Base-by-base conservation (phyloP, 2,113 vertebrate genomes). In the Thryonomys swinderianus region DNA sequence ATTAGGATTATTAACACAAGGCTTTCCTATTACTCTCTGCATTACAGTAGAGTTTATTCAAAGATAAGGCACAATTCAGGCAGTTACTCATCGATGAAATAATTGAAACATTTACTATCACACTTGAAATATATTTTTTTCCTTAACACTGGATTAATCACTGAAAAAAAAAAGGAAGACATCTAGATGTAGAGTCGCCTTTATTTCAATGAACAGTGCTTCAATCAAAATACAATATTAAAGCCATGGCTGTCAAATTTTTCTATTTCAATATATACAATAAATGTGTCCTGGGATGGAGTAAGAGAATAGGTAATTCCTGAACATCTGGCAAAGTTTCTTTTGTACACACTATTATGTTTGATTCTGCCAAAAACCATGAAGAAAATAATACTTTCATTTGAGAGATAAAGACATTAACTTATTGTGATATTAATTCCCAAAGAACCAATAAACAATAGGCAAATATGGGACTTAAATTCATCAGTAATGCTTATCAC, bases 101-200 rank as follows among this genome's bases (percentile, higher is more conserved):
- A 71, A 81, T 11, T 73, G 57, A 73, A 85, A 93, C 48, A 74
- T 66, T 88, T 85, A 64, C 8, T 61, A 55, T 69, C 14, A 73
- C 27, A 48, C 51, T 61, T 85, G 76, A 57, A 85, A 81, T 59
- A 79, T 25, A 74, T 81, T 90, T 90, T 93, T 85, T n/a, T 40
- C 85, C 45, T 57, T 21, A 85, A 93, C 53, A 61, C n/a, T 48
- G 45, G 21, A 85, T 71, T 89, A 80, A 85, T 69, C n/a, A 62
- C 16, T 45, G 64, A 85, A 64, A 25, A 37, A 89, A 61, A 37
- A 32, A 21, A 16, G 53, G 10, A 57, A 62, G 45, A 74, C 11
- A 76, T 32, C 69, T 45, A 86, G 45, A 64, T 21, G n/a, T 30
- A 10, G 21, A 80, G 17, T 51, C 42, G 45, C 45, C 82, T 80